phyloP scores from a whole-genome alignment of 2,113 vertebrate genomes.

The Apteryx mantelli region DNA sequence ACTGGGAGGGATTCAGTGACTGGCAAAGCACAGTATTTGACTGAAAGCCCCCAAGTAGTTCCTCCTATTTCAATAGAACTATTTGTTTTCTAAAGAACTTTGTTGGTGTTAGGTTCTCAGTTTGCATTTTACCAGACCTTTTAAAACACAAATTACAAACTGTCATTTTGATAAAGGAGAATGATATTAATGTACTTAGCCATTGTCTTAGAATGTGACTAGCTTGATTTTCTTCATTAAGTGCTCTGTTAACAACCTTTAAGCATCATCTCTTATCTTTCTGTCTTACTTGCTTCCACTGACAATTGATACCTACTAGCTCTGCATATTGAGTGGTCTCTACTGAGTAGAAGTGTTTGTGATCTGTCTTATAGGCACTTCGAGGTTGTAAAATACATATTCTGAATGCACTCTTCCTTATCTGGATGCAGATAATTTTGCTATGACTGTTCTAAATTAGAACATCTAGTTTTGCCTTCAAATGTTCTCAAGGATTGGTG shows the following conservation, averaged over 20 bases:
- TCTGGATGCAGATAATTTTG: not conserved
- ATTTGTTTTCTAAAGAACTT: not conserved
- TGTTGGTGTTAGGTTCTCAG: no score
- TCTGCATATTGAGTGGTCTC: not conserved
- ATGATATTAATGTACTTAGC: not conserved
- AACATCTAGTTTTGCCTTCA: not conserved
- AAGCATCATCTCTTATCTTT: not conserved
- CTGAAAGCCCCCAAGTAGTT: not conserved
- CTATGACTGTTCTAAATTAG: not conserved
- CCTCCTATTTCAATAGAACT: not conserved
- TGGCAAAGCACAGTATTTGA: not conserved
- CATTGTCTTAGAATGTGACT: not conserved
- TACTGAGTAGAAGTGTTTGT: not conserved
- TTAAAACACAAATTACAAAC: not conserved
- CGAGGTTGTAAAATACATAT: not conserved
- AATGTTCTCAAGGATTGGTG: not conserved
- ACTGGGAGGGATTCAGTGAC: not conserved
- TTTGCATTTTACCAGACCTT: not conserved
- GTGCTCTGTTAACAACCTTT: not conserved
- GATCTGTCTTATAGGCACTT: not conserved
- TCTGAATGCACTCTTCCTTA: not conserved
- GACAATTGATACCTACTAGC: no score
- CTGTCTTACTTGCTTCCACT: not conserved
- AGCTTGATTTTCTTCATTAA: not conserved
- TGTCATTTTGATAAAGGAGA: not conserved